Conservation (phyloP, 2,888 invertebrate species). For the Apodemia duryi region DNA sequence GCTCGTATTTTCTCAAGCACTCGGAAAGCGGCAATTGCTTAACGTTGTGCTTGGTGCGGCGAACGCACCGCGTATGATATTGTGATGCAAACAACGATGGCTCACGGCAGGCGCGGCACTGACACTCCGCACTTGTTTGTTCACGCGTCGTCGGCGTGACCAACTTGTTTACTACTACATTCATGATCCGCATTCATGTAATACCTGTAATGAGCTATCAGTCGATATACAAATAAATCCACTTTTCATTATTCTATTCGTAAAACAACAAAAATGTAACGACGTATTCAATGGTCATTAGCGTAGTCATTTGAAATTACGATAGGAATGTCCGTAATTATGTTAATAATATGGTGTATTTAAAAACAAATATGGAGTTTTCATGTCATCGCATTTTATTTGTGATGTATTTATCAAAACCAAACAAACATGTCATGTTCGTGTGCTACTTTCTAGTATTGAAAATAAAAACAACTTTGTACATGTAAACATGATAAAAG, state of each 20-base stretch:
- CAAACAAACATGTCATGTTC: slow-evolving; percentile 5
- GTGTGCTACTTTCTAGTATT: slow-evolving; percentile 21
- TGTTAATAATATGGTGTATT: background rate
- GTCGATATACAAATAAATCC: background rate
- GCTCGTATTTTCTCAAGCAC: slow-evolving; percentile 38
- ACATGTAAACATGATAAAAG: slow-evolving; percentile 30
- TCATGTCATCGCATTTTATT: background rate
- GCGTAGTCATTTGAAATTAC: background rate
- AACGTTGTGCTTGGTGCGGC: slow-evolving; percentile 23
- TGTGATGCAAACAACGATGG: slow-evolving; percentile 37
- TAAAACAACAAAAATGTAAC: background rate
- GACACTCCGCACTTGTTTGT: slow-evolving; percentile 66
- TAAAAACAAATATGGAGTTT: background rate
- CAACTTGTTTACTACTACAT: slow-evolving; percentile 67
- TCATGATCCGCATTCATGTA: slow-evolving; percentile 54
- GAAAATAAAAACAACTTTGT: slow-evolving; percentile 25
- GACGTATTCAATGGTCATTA: background rate
- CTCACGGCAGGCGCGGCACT: slow-evolving; percentile 39
- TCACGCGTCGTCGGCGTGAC: slow-evolving; percentile 69
- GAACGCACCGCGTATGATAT: slow-evolving; percentile 34
- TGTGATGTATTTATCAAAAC: slow-evolving; percentile 8
- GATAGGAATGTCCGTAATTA: slow-evolving; percentile 1
- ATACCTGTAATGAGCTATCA: slow-evolving; percentile 34
- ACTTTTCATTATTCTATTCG: slow-evolving; percentile 2
- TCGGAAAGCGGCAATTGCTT: slow-evolving; percentile 10